These are phyloP conservation scores for Actinernus sp. DNA, from an alignment of 92 coral and sea anemone species.

Conservation along the genomic window DNA sequence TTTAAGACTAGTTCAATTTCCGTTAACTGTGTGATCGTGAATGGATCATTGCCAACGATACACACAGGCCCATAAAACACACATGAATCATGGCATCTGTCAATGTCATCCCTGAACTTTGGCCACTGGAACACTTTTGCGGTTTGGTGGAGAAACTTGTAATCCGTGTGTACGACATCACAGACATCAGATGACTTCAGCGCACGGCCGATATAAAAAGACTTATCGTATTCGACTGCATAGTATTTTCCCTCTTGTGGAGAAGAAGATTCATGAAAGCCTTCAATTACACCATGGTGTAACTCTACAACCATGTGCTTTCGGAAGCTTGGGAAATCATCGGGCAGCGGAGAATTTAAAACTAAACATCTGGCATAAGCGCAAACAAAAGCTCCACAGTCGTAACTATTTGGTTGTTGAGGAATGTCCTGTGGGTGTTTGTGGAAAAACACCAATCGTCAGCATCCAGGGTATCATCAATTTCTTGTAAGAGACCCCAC, in stretches of 20 bases:
- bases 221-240: constrained; percentile 50
- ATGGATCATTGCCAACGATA: constrained; percentile 31
- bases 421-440: no score
- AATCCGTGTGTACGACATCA: not conserved
- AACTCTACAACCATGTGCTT: constrained; percentile 29
- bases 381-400: no score
- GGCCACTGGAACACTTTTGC: constrained; percentile 19
- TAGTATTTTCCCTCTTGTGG: constrained; percentile 27
- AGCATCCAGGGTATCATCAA: no score
- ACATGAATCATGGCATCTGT: constrained; percentile 18
- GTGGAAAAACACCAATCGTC: no score
- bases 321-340: not conserved
- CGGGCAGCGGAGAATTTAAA: not conserved
- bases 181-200: not conserved
- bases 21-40: constrained; percentile 20
- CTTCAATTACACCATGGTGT: constrained; percentile 9
- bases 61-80: constrained; percentile 32
- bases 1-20: constrained; percentile 43
- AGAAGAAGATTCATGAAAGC: constrained; percentile 7
- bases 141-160: constrained; percentile 7
- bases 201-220: constrained; percentile 52
- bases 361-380: no score
- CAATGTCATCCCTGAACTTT: constrained; percentile 18
- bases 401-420: no score
- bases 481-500: no score